These are phyloP conservation scores for Drosophila cognata DNA, from an alignment of 2,888 invertebrate genomes.

Conservation along the genomic window DNA sequence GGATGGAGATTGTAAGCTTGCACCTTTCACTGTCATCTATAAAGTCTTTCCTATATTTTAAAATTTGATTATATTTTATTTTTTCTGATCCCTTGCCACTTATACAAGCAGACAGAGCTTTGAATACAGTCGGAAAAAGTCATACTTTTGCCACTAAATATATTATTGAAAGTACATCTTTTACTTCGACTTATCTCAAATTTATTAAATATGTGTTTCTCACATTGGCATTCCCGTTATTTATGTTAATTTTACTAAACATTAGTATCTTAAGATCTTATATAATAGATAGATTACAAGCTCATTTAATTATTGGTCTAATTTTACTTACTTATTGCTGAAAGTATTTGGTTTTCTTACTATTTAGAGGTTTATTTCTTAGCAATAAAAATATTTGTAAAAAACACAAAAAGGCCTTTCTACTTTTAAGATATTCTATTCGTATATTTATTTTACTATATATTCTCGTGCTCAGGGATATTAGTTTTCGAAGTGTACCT, in stretches of 20 bases:
- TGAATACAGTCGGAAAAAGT: background rate
- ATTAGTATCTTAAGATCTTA: background rate
- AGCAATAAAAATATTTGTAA: too few relatives aligned
- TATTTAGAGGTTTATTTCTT: background rate
- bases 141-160: background rate
- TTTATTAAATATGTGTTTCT: background rate
- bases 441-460: background rate
- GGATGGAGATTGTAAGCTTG: too few relatives aligned
- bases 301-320: too few relatives aligned
- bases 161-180: background rate
- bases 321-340: background rate
- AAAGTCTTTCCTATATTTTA: background rate
- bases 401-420: background rate
- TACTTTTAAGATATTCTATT: background rate
- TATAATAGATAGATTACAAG: too few relatives aligned
- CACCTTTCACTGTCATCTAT: background rate
- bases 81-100: background rate
- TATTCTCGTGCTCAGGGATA: background rate
- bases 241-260: background rate
- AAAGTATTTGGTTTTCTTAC: background rate
- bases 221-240: background rate
- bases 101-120: slow-evolving; percentile 1
- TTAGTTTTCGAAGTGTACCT: background rate
- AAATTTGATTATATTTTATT: background rate
- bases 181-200: background rate